A percentile compares a stretch with the other conserved stretches of the same genome.
phyloP scores from a whole-genome alignment of 2,113 vertebrate genomes.

The Daphoenositta chrysoptera region DNA sequence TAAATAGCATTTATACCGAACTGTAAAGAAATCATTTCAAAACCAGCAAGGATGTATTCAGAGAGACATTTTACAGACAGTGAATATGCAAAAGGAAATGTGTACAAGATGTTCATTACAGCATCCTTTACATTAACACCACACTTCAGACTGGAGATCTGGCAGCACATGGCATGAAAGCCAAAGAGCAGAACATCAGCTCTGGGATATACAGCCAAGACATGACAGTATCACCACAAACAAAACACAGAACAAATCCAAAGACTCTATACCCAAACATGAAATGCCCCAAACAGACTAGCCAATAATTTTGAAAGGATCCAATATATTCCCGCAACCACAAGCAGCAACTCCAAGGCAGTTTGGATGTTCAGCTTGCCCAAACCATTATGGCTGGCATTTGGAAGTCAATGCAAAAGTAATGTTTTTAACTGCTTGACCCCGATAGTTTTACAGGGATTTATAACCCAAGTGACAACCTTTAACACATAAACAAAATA shows the following conservation, averaged over 20 bases:
- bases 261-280: not conserved
- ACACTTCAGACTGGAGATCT: not conserved
- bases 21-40: not conserved
- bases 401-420: not conserved
- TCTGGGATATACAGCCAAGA: not conserved
- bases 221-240: constrained; percentile 2
- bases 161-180: not conserved
- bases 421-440: constrained; percentile 27
- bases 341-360: constrained; percentile 35
- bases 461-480: constrained; percentile 38
- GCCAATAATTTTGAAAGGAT: constrained; percentile 39
- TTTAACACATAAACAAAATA: constrained; percentile 47
- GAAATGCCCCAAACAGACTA: constrained; percentile 20
- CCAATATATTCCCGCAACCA: constrained; percentile 39
- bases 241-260: not conserved
- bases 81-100: constrained; percentile 20
- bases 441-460: constrained; percentile 10
- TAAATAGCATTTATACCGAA: not conserved
- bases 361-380: not conserved
- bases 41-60: not conserved
- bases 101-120: constrained; percentile 20
- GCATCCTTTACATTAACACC: constrained; percentile 8
- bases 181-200: not conserved
- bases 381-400: constrained; percentile 13
- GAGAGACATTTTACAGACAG: not conserved